Conservation (phyloP, 2,888 invertebrate species). For the Arenicola marina region DNA sequence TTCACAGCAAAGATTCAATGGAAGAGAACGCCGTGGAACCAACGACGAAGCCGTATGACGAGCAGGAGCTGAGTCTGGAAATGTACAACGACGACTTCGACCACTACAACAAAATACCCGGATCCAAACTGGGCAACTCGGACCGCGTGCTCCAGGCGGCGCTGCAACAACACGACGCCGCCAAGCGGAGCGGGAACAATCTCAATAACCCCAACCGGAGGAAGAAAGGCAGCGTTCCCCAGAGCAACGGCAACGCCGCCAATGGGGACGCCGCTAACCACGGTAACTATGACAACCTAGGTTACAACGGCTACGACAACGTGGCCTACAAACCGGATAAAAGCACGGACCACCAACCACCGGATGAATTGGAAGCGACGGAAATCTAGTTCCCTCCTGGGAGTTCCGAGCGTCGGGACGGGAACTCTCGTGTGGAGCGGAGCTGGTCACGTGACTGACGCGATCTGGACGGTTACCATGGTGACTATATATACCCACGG, state of each 20-base stretch:
- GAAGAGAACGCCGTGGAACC: constrained; percentile 21
- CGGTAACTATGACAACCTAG: not conserved
- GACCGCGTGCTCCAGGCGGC: constrained; percentile 15
- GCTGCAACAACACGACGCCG: constrained; percentile 12
- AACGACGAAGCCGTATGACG: constrained; percentile 12
- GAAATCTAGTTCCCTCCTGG: not conserved
- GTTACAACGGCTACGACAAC: too few relatives aligned
- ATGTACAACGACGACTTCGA: constrained; percentile 29
- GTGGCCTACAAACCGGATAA: too few relatives aligned
- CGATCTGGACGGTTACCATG: too few relatives aligned
- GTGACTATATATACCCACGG: too few relatives aligned
- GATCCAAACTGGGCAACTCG: not conserved
- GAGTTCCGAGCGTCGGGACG: too few relatives aligned
- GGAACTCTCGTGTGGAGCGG: too few relatives aligned
- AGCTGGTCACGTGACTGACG: too few relatives aligned
- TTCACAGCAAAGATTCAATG: constrained; percentile 25
- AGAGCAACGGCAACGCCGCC: constrained; percentile 1
- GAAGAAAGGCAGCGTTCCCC: not conserved
- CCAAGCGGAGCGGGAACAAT: not conserved
- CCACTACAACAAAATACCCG: constrained; percentile 15
- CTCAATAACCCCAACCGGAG: not conserved
- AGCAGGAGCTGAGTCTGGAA: constrained; percentile 24
- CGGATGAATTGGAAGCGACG: constrained; percentile 4
- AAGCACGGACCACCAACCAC: too few relatives aligned
- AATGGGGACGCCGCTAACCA: not conserved